These are phyloP conservation scores for Drosophila nr. perissopoda DNA, from an alignment of 2,888 invertebrate species.

Conservation along the genomic window DNA sequence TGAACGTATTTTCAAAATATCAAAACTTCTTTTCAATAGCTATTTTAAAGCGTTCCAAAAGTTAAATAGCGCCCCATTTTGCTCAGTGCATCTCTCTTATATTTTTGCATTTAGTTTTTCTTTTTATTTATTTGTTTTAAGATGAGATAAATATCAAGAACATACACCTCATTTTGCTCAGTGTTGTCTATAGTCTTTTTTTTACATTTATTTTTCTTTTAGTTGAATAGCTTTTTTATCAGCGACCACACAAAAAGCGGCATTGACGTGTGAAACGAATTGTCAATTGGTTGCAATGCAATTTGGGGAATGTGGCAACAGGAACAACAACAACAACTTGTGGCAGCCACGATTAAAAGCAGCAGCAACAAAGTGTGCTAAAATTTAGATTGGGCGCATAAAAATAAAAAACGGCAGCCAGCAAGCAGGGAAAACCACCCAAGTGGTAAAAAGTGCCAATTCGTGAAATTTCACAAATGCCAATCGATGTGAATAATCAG, in stretches of 20 bases:
- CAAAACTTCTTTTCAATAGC: too few species aligned
- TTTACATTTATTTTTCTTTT: background rate
- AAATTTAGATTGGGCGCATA: slow-evolving; percentile 13
- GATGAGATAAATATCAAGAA: background rate
- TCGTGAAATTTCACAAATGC: slow-evolving; percentile 80
- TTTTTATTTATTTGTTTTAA: background rate
- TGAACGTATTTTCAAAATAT: background rate
- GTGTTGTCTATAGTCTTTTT: background rate
- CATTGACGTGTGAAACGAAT: slow-evolving; percentile 64
- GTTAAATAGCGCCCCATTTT: background rate
- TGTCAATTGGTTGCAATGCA: slow-evolving; percentile 60
- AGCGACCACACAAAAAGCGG: slow-evolving; percentile 63
- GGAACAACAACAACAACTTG: slow-evolving; percentile 14
- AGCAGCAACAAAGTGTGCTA: slow-evolving; percentile 5
- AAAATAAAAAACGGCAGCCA: background rate
- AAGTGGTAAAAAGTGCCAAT: slow-evolving; percentile 80
- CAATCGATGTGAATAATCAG: slow-evolving; percentile 82
- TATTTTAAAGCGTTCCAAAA: background rate
- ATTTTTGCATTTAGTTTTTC: background rate
- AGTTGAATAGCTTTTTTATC: slow-evolving; percentile 14
- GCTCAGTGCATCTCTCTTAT: background rate
- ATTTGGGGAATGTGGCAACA: slow-evolving; percentile 59
- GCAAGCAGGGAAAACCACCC: slow-evolving; percentile 58
- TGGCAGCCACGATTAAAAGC: slow-evolving; percentile 13
- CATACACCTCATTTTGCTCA: background rate